Base-by-base conservation (phyloP, 2,113 vertebrate species). In the Phyllostomus hastatus region DNA sequence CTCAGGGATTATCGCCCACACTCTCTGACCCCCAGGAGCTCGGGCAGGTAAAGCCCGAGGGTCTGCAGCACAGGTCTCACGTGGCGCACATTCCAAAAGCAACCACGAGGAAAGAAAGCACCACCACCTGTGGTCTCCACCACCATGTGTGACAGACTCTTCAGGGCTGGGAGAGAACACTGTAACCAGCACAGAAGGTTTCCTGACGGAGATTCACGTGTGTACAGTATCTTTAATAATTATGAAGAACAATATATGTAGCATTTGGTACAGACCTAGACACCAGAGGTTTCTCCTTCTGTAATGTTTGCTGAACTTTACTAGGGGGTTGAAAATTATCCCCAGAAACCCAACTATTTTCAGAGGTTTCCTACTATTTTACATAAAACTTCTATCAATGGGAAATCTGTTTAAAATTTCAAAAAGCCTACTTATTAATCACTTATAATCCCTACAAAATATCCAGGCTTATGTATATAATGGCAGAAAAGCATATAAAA, bases 371-470 rank as follows among this genome's bases (percentile, higher is more conserved):
- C 54, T 69, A 83, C 43, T 80, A 12, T 85, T 93, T 91, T 72
- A 52, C 38, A 43, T 20, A 28, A 33, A 78, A 72, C 69, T 78
- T 92, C 43, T 95, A 33, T 79, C 52, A 54, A 67, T 69, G 76
- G n/a, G 12, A 88, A 93, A 70, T 41, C n/a, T 31, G n/a, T 69
- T 96, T 73, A 96, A 92, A 64, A 61, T 78, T 64, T 88, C 17
- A 72, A 57, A 89, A 92, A 88, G 79, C 3, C 22, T 57, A 52
- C n/a, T 70, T 57, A 80, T 28, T 79, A 92, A 73, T 67, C 57
- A 59, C 54, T 59, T 85, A 7, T 50, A 78, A 85, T 48, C 73
- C 9, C 50, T 69, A 35, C 31, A 67, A 54, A 75, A 38, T 35
- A 96, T n/a, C 69, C 54, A 83, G 41, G 41, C 33, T 95, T 35